phyloP scores from a whole-genome alignment of 2,797 vertebrate species.

The Malurus leucopterus region DNA sequence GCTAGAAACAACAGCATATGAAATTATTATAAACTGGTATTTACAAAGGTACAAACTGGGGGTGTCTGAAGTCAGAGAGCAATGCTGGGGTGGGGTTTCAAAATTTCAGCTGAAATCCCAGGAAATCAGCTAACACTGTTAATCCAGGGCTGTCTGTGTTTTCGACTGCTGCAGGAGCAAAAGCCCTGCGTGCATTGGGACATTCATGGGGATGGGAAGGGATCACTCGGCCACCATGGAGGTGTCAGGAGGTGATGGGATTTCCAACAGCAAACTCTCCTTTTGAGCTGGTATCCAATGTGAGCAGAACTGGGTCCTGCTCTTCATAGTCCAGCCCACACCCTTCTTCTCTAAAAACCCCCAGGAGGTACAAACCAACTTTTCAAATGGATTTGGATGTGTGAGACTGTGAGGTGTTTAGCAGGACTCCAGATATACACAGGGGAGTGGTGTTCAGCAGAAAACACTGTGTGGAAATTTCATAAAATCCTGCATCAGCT shows the following conservation, averaged over 20 bases:
- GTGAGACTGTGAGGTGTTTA: background rate
- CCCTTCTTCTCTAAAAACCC: background rate
- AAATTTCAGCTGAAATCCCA: background rate
- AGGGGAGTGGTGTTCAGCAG: background rate
- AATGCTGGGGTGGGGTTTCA: background rate
- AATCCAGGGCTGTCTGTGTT: background rate
- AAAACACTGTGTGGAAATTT: background rate
- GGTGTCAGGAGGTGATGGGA: rapidly evolving
- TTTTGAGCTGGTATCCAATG: background rate
- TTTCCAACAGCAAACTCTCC: background rate
- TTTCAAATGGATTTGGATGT: background rate
- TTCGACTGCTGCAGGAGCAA: background rate
- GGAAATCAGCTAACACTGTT: background rate
- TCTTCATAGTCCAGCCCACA: background rate
- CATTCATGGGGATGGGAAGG: background rate
- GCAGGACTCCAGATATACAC: background rate
- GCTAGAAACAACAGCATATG: background rate
- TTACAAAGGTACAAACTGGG: background rate
- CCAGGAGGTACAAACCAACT: background rate
- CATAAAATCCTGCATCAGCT: background rate
- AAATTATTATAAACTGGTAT: background rate
- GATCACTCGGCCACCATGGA: rapidly evolving
- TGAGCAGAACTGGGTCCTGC: background rate
- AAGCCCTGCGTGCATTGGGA: rapidly evolving
- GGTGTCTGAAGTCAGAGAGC: background rate